phyloP scores from a whole-genome alignment of 2,888 invertebrate species.

The Oxycera nigricornis region DNA sequence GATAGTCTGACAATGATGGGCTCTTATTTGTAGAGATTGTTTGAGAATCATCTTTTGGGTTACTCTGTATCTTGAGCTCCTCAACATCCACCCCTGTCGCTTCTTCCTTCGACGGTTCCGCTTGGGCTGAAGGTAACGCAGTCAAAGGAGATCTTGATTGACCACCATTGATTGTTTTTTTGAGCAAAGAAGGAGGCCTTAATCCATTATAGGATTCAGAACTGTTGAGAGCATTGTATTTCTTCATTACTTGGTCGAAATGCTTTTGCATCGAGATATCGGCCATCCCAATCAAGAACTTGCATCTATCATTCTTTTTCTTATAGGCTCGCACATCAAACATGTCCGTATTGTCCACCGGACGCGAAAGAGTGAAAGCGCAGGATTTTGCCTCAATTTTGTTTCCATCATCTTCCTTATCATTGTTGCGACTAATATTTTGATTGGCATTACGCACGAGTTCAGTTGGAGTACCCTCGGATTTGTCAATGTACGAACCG shows the following conservation, averaged over 20 bases:
- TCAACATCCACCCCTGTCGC: background rate
- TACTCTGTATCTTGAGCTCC: background rate
- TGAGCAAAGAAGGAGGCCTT: background rate
- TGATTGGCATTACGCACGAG: background rate
- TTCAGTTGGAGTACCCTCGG: background rate
- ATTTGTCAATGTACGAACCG: background rate
- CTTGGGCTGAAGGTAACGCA: background rate
- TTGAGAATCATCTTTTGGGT: background rate
- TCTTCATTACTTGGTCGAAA: constrained; percentile 55
- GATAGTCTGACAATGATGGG: background rate
- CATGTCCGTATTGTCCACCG: background rate
- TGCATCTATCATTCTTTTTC: constrained; percentile 58
- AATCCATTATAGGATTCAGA: background rate
- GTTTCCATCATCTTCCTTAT: too few species aligned
- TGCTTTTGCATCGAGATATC: constrained; percentile 55
- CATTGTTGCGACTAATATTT: background rate
- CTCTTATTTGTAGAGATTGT: background rate
- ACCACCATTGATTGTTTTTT: background rate
- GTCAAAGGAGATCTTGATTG: background rate
- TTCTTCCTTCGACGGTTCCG: background rate
- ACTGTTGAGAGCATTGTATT: background rate
- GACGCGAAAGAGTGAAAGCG: background rate
- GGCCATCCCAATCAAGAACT: constrained; percentile 57
- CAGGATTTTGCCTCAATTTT: too few species aligned
- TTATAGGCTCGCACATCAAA: constrained; percentile 50